Conservation (phyloP, 2,888 invertebrate species). For the Hylaea fasciaria region DNA sequence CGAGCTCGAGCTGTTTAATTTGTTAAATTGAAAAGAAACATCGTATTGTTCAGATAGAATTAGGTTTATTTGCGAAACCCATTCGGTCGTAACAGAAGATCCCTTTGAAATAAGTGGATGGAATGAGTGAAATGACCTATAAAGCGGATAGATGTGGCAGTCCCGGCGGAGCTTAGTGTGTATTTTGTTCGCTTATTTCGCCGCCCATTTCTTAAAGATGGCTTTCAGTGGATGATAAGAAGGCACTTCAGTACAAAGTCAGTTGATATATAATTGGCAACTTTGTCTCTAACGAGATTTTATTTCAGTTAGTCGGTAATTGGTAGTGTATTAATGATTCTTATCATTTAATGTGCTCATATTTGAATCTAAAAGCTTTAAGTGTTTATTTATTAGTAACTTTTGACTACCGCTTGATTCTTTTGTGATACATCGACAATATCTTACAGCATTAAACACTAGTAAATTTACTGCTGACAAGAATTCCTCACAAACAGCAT, state of each 20-base stretch:
- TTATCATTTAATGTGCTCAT: too few relatives aligned
- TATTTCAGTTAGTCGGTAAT: neutral
- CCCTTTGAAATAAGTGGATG: conserved; percentile 80
- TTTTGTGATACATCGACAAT: too few relatives aligned
- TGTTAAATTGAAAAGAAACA: conserved; percentile 83
- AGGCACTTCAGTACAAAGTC: conserved; percentile 16
- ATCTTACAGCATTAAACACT: too few relatives aligned
- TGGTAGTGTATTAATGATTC: neutral
- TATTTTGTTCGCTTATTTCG: conserved; percentile 56
- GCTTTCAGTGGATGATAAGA: conserved; percentile 32
- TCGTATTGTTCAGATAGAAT: conserved; percentile 75
- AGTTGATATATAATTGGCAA: conserved; percentile 22
- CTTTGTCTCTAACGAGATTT: conserved; percentile 4
- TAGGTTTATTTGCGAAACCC: conserved; percentile 80
- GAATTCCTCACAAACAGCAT: conserved; percentile 1
- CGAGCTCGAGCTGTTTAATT: conserved; percentile 67
- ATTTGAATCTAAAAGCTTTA: too few relatives aligned
- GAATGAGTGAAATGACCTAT: conserved; percentile 80
- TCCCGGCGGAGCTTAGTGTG: conserved; percentile 63
- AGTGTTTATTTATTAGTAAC: too few relatives aligned
- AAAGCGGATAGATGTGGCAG: conserved; percentile 76
- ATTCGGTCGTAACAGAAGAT: conserved; percentile 76
- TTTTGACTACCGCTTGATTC: too few relatives aligned
- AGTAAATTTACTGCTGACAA: neutral
- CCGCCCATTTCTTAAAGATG: conserved; percentile 39